Evolutionary conservation across 2,888 invertebrate species (phyloP).

Genomic region (Cataglyphis rosenhaueri): DNA sequence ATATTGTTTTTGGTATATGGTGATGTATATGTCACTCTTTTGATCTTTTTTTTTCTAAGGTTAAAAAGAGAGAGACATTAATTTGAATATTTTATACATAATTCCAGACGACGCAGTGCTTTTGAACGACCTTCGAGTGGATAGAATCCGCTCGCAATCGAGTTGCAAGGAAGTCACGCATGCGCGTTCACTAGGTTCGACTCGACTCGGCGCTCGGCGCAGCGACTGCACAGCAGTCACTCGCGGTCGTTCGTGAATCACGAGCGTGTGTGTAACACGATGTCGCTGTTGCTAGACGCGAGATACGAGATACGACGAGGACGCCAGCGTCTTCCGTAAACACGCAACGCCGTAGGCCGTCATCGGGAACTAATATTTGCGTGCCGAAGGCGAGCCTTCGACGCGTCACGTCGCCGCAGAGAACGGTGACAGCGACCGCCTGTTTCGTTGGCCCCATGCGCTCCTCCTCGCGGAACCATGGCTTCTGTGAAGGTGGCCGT

Average conservation of each 20-base stretch:
- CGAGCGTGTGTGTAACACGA: constrained; percentile 50
- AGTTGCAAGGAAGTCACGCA: constrained; percentile 55
- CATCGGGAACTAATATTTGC: not conserved
- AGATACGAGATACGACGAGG: constrained; percentile 62
- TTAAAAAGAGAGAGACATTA: not conserved
- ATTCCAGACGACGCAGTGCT: not conserved
- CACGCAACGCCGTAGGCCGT: constrained; percentile 55
- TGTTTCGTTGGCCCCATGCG: constrained; percentile 73
- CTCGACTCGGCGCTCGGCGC: not conserved
- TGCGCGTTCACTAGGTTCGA: constrained; percentile 57
- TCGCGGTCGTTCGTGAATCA: constrained; percentile 69
- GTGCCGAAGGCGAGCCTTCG: not conserved
- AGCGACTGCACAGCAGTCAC: constrained; percentile 25
- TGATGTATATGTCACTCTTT: too few relatives aligned
- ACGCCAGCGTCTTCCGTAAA: constrained; percentile 56
- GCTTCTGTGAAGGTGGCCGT: constrained; percentile 97
- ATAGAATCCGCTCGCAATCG: not conserved
- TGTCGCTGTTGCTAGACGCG: constrained; percentile 65
- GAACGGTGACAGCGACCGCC: constrained; percentile 12
- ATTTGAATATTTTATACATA: constrained; percentile 6
- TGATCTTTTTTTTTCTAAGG: not conserved
- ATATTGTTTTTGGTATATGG: too few relatives aligned
- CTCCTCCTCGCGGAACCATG: constrained; percentile 86
- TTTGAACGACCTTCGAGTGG: constrained; percentile 10
- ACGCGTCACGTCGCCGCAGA: constrained; percentile 15